These are phyloP conservation scores for Torymus tubicola DNA, from an alignment of 2,888 invertebrate genomes.

Conservation along the genomic window DNA sequence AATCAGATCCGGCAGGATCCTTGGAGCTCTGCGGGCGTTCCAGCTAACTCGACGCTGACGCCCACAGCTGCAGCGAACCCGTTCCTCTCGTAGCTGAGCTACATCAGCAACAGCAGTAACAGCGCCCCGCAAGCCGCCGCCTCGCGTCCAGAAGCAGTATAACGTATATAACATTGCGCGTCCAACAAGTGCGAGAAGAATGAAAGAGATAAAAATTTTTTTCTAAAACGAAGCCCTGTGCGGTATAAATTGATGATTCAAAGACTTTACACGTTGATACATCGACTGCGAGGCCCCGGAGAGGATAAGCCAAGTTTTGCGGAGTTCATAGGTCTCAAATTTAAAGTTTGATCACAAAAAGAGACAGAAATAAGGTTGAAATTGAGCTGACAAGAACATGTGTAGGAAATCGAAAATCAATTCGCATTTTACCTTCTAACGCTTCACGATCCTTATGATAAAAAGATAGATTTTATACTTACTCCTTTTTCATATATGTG, in stretches of 20 bases:
- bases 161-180: neutral
- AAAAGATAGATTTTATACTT: slow-evolving; percentile 70
- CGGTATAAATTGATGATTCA: slow-evolving; percentile 35
- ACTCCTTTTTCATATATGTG: slow-evolving; percentile 67
- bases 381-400: slow-evolving; percentile 5
- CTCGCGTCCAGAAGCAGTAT: slow-evolving; percentile 10
- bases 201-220: slow-evolving; percentile 2
- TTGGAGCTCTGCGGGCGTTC: slow-evolving; percentile 70
- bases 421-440: slow-evolving; percentile 61
- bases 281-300: slow-evolving; percentile 14
- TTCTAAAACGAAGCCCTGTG: slow-evolving; percentile 48
- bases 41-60: slow-evolving; percentile 68
- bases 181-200: slow-evolving; percentile 7
- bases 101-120: neutral
- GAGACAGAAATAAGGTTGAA: neutral
- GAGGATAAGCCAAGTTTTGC: neutral
- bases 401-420: slow-evolving; percentile 42
- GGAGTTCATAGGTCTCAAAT: neutral
- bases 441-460: slow-evolving; percentile 62
- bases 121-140: slow-evolving; percentile 6
- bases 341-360: slow-evolving; percentile 1
- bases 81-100: slow-evolving; percentile 73
- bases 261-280: slow-evolving; percentile 27
- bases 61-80: slow-evolving; percentile 75
- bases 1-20: slow-evolving; percentile 87